phyloP scores from a whole-genome alignment of 2,888 invertebrate species.

The Galerucella nymphaeae region DNA sequence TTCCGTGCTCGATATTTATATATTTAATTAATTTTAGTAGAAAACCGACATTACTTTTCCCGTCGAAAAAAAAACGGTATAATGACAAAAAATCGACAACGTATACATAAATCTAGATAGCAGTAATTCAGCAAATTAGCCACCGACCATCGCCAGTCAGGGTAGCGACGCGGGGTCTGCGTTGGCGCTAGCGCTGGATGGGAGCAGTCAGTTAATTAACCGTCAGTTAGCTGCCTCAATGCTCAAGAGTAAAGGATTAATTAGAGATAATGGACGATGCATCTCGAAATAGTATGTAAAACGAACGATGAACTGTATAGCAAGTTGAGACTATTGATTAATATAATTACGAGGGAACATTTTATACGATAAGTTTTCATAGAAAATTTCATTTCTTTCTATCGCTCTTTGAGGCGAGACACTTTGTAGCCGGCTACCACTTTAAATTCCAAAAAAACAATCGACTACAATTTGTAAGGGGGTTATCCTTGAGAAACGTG shows the following conservation, averaged over 20 bases:
- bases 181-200: slow-evolving; percentile 44
- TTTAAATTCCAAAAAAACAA: no score
- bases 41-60: not conserved
- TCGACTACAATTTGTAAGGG: no score
- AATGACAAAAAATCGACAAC: slow-evolving; percentile 47
- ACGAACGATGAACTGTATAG: slow-evolving; percentile 33
- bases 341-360: slow-evolving; percentile 5
- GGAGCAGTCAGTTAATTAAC: slow-evolving; percentile 59
- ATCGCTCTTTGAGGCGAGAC: no score
- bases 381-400: no score
- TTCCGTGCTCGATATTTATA: no score
- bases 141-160: slow-evolving; percentile 29
- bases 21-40: not conserved
- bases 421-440: no score
- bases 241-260: slow-evolving; percentile 56
- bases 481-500: slow-evolving; percentile 53
- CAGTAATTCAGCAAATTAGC: slow-evolving; percentile 60
- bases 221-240: slow-evolving; percentile 57
- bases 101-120: slow-evolving; percentile 55
- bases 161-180: slow-evolving; percentile 12
- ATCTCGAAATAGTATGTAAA: slow-evolving; percentile 41
- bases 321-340: slow-evolving; percentile 11
- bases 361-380: not conserved
- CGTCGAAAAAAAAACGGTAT: not conserved
- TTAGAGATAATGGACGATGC: slow-evolving; percentile 56